Evolutionary conservation across 2,113 vertebrate species (phyloP).

Genomic region (Prietella phreatophila): DNA sequence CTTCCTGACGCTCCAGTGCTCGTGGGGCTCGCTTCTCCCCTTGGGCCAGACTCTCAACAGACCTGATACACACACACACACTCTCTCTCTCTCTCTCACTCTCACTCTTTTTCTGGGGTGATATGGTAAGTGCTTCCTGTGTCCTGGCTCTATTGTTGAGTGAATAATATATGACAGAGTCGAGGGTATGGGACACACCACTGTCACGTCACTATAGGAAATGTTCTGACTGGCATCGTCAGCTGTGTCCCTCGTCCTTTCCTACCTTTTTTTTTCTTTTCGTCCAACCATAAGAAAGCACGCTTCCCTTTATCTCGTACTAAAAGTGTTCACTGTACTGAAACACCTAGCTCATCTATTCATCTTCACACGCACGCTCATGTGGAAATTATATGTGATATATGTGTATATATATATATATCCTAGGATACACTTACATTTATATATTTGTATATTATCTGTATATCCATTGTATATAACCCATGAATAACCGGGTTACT

Average conservation of each 20-base stretch:
- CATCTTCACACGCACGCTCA: not conserved
- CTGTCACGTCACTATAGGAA: constrained; percentile 16
- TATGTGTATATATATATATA: not conserved
- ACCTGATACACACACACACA: constrained; percentile 13
- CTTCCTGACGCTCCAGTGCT: constrained; percentile 35
- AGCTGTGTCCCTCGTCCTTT: not conserved
- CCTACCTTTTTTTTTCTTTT: not conserved
- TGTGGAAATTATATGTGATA: not conserved
- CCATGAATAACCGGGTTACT: no score
- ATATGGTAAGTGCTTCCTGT: constrained; percentile 55
- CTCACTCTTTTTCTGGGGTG: constrained; percentile 44
- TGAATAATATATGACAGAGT: constrained; percentile 70
- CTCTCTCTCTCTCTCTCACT: not conserved
- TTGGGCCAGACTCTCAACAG: constrained; percentile 34
- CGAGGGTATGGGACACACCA: constrained; percentile 52
- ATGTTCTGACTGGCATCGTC: constrained; percentile 29
- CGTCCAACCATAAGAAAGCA: not conserved
- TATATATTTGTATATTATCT: no score
- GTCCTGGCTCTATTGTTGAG: constrained; percentile 53
- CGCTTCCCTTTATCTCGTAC: not conserved
- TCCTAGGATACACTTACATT: no score
- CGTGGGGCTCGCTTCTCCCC: constrained; percentile 18
- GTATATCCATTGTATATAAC: no score
- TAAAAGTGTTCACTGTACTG: not conserved
- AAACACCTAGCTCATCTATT: not conserved